Evolutionary conservation across 2,888 invertebrate genomes (phyloP), one percentile per base, ranked within the genome.

Genomic region (Ochropleura plecta): DNA sequence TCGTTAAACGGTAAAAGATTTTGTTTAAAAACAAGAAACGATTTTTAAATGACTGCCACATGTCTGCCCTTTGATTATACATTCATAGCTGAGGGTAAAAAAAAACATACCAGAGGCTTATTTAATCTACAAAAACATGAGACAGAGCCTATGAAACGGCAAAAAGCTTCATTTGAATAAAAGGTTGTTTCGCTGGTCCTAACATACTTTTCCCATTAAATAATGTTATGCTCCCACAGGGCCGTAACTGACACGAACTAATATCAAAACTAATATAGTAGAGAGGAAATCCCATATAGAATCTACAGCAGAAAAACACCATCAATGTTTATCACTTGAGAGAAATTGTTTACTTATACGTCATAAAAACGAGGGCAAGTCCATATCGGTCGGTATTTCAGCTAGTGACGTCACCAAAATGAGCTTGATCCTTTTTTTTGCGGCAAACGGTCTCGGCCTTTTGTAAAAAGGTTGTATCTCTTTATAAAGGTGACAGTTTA

Each of bases 401-500:
- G 75, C 57, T 59, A 53, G 67, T 82, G 86, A 82, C 74, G 70
- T 78, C 82, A 77, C 73, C 18, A 78, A 82, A 86, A 82, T 83
- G 78, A 77, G 63, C 66, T 55, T 73, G 84, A 81, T 82, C 83
- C 85, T 79, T 88, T 88, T 62, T 88, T 86, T 82, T 77, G 80
- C 75, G 67, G 78, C 65, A 60, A 78, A 70, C 71, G 79, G 79
- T 86, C 82, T 85, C 69, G 79, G 80, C 69, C 72, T 74, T 80
- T 81, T 83, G 68, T 81, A 83, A 86, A 89, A 90, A 90, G 87
- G 87, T 88, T 89, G 88, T 93, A 90, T 92, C 90, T 91, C 89
- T 92, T 89, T 92, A 92, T 89, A 90, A 89, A 90, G 88, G 88
- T 90, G 91, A 90, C 92, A 91, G 89, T 90, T 92, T 89, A 70